Conservation (phyloP, 2,888 invertebrate species). For the Aricia artaxerxes region DNA sequence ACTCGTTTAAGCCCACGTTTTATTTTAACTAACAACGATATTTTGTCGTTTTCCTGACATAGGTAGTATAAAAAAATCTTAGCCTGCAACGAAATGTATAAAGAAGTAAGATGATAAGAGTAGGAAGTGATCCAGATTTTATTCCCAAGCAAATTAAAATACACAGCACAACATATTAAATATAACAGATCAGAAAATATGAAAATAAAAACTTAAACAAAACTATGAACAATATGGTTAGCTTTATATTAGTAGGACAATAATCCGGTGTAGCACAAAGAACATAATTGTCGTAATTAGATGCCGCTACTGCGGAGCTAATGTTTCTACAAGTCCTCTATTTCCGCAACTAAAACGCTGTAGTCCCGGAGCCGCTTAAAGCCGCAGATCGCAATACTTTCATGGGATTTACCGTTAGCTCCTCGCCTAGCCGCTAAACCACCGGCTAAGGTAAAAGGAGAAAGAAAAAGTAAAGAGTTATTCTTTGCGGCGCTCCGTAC, state of each 20-base stretch:
- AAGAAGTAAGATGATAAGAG: no score
- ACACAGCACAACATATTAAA: no score
- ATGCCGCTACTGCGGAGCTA: not conserved
- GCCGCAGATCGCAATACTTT: constrained; percentile 22
- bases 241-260: not conserved
- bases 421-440: constrained; percentile 17
- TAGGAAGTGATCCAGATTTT: no score
- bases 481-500: not conserved
- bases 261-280: not conserved
- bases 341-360: not conserved
- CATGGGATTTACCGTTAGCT: constrained; percentile 17
- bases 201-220: no score
- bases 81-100: no score
- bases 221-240: no score
- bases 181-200: no score
- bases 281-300: not conserved
- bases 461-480: not conserved
- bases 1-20: no score
- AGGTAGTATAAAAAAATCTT: no score
- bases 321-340: constrained; percentile 18
- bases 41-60: no score
- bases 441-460: constrained; percentile 12
- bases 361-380: not conserved
- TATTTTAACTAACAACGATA: no score
- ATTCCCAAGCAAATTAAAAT: no score